These are phyloP conservation scores for Clostera curtula DNA, from an alignment of 2,888 invertebrate genomes.

Conservation along the genomic window DNA sequence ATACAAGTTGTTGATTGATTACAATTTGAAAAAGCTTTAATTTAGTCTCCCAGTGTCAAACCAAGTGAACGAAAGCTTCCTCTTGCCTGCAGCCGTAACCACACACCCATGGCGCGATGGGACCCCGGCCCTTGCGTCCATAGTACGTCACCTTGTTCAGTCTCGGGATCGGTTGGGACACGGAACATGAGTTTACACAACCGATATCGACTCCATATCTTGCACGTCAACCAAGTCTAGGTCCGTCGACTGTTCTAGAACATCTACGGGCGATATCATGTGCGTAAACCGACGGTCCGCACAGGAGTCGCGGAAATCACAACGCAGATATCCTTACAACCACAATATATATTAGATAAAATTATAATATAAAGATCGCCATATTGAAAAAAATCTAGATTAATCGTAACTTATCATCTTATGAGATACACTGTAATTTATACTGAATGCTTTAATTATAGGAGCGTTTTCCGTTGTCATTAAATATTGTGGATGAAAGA, in stretches of 20 bases:
- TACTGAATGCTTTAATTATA: constrained; percentile 63
- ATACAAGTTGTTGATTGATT: constrained; percentile 71
- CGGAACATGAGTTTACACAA: too few species aligned
- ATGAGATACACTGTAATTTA: constrained; percentile 75
- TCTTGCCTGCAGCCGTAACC: constrained; percentile 51
- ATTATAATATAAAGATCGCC: constrained; percentile 77
- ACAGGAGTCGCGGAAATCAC: constrained; percentile 68
- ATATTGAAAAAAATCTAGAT: constrained; percentile 76
- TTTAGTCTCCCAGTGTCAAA: constrained; percentile 61
- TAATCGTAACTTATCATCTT: constrained; percentile 72
- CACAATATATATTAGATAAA: constrained; percentile 82
- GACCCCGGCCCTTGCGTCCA: too few species aligned
- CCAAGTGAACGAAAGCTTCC: constrained; percentile 60
- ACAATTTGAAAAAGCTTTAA: constrained; percentile 69
- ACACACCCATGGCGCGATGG: constrained; percentile 58
- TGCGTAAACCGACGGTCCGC: constrained; percentile 56
- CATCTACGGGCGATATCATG: too few species aligned
- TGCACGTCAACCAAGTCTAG: too few species aligned
- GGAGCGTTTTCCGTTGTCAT: constrained; percentile 59
- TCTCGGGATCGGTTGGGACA: too few species aligned
- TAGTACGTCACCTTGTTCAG: too few species aligned
- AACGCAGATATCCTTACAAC: constrained; percentile 79
- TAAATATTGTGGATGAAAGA: constrained; percentile 75
- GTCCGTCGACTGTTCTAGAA: too few species aligned
- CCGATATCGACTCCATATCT: too few species aligned